Evolutionary conservation across 2,888 invertebrate genomes (phyloP), one percentile per base, ranked within the genome.

Genomic region (Lithophane socia): DNA sequence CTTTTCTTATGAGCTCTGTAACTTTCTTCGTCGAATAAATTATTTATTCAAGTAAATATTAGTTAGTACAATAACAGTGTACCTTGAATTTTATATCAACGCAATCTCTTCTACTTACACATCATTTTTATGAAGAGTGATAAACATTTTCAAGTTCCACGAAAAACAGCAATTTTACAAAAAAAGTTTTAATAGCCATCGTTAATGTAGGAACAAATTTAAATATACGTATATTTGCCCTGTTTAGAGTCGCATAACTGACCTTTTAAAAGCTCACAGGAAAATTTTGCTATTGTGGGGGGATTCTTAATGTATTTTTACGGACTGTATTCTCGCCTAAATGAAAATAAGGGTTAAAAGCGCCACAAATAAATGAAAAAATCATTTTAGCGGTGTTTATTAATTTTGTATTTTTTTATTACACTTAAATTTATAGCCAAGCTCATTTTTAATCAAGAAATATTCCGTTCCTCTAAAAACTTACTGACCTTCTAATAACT

Each of bases 251-350:
- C 80, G 70, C 77, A 75, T 69, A 71, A 76, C 84, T 81, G 74
- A 79, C 83, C 68, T 83, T 52, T 52, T 81, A 86, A 84, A 86
- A 86, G 76, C 79, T 83, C 67, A 52, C 76, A 56, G 75, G 61
- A 61, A 74, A 77, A 75, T 73, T 78, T 75, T 86, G 78, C 80
- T 72, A 79, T 69, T 86, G 82, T 76, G 77, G 68, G 56, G 75
- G 75, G 65, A 82, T 77, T 85, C 80, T 85, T 85, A 83, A 83
- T 85, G 83, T 85, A 75, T 78, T 83, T 85, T 85, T 83, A 76
- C 83, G 63, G 77, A 75, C 71, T 79, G 67, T 82, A 71, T 71
- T 73, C 70, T 71, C 65, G n/a, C 79, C 49, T 52, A 79, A 80
- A 76, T 74, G 37, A 85, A 85, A 79, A 74, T 77, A 80, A 85